These are phyloP conservation scores for Graphium colonna DNA, from an alignment of 2,888 invertebrate species.

Conservation along the genomic window DNA sequence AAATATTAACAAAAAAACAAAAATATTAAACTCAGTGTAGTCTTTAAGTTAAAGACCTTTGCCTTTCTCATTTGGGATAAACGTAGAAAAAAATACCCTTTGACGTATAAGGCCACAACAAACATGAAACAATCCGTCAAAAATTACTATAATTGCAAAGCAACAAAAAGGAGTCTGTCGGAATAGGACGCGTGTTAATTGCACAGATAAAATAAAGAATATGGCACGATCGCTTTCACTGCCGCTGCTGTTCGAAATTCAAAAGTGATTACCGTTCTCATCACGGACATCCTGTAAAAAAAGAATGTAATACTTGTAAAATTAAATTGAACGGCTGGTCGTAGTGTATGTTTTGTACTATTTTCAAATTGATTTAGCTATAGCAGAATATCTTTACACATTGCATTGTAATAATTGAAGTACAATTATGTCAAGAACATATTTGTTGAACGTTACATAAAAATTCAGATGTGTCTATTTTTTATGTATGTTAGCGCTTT, in stretches of 20 bases:
- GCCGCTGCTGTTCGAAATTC: constrained; percentile 45
- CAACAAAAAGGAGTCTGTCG: constrained; percentile 14
- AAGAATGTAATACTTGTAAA: constrained; percentile 56
- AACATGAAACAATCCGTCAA: constrained; percentile 17
- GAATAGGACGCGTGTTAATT: constrained; percentile 20
- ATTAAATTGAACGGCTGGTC: constrained; percentile 43
- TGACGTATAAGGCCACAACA: not conserved
- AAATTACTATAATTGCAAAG: constrained; percentile 22
- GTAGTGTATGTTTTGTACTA: constrained; percentile 36
- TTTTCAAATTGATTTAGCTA: constrained; percentile 33
- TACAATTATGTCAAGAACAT: too few relatives aligned
- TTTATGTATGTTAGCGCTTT: too few relatives aligned
- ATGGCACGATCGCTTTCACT: constrained; percentile 52
- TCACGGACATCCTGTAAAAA: constrained; percentile 58
- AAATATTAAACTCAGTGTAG: too few relatives aligned
- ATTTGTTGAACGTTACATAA: too few relatives aligned
- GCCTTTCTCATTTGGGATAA: too few relatives aligned
- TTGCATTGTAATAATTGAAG: not conserved
- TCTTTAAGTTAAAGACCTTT: too few relatives aligned
- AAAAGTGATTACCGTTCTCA: constrained; percentile 50
- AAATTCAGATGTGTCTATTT: too few relatives aligned
- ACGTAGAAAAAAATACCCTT: too few relatives aligned
- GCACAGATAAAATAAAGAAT: constrained; percentile 31
- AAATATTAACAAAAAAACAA: too few relatives aligned
- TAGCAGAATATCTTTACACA: constrained; percentile 35